These are phyloP conservation scores for Phyllopteryx taeniolatus DNA, from an alignment of 2,113 vertebrate genomes.

Conservation along the genomic window DNA sequence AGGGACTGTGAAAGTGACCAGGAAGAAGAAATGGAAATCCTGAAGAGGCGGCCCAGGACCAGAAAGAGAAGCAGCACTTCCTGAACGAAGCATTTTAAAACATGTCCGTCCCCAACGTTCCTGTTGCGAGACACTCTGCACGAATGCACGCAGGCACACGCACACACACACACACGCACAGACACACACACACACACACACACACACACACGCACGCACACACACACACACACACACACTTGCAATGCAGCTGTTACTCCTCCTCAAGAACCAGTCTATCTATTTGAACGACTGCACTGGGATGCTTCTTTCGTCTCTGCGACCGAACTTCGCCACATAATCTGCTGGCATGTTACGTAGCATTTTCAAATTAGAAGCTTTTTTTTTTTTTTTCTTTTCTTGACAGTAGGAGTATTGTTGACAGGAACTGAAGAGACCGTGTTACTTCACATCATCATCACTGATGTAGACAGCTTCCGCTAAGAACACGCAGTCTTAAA, in stretches of 20 bases:
- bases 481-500: conserved; percentile 41
- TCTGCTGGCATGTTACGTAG: conserved; percentile 14
- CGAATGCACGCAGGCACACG: background rate
- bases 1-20: conserved; percentile 89
- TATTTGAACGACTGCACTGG: conserved; percentile 10
- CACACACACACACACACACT: background rate
- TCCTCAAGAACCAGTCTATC: background rate
- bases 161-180: background rate
- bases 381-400: background rate
- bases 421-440: conserved; percentile 25
- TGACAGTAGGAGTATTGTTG: conserved; percentile 11
- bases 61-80: conserved; percentile 88
- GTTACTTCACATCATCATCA: conserved; percentile 12
- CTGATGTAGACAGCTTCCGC: conserved; percentile 28
- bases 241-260: conserved; percentile 5
- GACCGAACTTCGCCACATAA: conserved; percentile 3
- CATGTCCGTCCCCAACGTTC: background rate
- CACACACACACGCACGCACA: background rate
- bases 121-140: conserved; percentile 12
- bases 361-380: conserved; percentile 15
- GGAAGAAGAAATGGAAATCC: conserved; percentile 79
- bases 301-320: conserved; percentile 6
- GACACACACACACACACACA: background rate
- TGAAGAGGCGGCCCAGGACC: conserved; percentile 68
- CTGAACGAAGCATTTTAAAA: conserved; percentile 54